These are phyloP conservation scores for Macquaria australasica DNA, from an alignment of 2,113 vertebrate species.

Conservation along the genomic window DNA sequence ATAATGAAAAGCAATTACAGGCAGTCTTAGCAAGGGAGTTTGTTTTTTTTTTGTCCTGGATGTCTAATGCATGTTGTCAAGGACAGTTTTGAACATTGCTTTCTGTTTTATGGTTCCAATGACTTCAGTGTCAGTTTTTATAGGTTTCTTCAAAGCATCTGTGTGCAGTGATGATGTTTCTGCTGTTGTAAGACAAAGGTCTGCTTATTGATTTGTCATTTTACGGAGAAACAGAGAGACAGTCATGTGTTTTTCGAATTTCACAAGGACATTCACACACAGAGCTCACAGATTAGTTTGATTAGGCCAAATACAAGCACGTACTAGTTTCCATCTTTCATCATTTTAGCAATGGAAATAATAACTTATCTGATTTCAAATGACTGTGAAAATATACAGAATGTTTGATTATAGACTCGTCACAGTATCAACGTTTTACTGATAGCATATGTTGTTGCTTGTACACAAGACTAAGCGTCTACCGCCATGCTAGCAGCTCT, in stretches of 20 bases:
- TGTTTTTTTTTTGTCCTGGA: conserved; percentile 25
- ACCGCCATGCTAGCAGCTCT: not conserved
- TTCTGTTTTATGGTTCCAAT: conserved; percentile 19
- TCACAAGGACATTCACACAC: not conserved
- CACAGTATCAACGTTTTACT: not conserved
- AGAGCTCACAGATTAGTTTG: not conserved
- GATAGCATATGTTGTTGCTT: not conserved
- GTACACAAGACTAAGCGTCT: not conserved
- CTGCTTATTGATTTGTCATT: not conserved
- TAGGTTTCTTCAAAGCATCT: conserved; percentile 12
- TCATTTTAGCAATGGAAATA: not conserved
- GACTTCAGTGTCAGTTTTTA: conserved; percentile 17
- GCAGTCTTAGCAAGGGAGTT: conserved; percentile 15
- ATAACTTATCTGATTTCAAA: not conserved
- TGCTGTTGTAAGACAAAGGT: not conserved
- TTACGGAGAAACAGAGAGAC: not conserved
- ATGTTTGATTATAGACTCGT: not conserved
- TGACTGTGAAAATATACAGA: too few species aligned
- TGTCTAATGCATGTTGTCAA: conserved; percentile 40
- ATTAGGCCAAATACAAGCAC: not conserved
- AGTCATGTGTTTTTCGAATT: not conserved
- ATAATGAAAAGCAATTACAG: conserved; percentile 72
- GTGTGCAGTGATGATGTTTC: not conserved
- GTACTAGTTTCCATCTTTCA: not conserved
- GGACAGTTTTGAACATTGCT: conserved; percentile 2